Conservation (phyloP, 2,888 invertebrate species). For the Troides oblongomaculatus region DNA sequence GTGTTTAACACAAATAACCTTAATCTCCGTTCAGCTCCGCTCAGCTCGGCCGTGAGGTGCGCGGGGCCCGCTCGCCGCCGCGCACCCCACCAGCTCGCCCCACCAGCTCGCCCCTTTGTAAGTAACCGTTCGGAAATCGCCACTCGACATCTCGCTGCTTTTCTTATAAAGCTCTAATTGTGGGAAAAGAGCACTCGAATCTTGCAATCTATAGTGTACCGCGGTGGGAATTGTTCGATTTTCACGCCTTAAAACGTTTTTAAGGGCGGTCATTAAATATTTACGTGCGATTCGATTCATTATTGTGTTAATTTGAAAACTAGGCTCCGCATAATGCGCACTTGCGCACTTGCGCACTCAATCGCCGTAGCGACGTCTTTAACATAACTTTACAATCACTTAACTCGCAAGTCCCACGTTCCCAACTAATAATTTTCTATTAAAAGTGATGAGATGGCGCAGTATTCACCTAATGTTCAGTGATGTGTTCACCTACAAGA, state of each 20-base stretch:
- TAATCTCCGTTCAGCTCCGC: conserved; percentile 60
- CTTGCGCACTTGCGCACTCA: conserved; percentile 41
- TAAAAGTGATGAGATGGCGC: too few species aligned
- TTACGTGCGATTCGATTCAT: conserved; percentile 55
- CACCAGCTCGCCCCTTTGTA: conserved; percentile 48
- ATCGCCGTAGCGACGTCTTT: background rate
- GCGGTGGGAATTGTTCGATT: conserved; percentile 63
- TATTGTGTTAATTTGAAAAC: conserved; percentile 48
- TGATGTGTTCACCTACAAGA: too few species aligned
- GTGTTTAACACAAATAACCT: conserved; percentile 72
- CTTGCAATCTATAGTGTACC: conserved; percentile 53
- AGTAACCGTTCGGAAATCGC: conserved; percentile 54
- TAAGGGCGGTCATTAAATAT: conserved; percentile 46
- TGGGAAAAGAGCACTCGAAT: conserved; percentile 66
- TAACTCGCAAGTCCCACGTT: too few species aligned
- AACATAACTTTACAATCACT: too few species aligned
- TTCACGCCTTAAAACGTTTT: conserved; percentile 34
- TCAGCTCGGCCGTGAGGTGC: conserved; percentile 41
- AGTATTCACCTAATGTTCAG: too few species aligned
- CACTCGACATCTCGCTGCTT: conserved; percentile 60
- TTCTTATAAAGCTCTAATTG: conserved; percentile 56
- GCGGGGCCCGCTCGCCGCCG: conserved; percentile 54
- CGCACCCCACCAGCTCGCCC: conserved; percentile 57
- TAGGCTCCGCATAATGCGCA: conserved; percentile 11
- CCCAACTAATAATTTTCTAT: too few species aligned